Percentiles rank a stretch among this genome's conserved stretches.
phyloP scores from a whole-genome alignment of 2,113 vertebrate genomes.

The Laticauda laticaudata region DNA sequence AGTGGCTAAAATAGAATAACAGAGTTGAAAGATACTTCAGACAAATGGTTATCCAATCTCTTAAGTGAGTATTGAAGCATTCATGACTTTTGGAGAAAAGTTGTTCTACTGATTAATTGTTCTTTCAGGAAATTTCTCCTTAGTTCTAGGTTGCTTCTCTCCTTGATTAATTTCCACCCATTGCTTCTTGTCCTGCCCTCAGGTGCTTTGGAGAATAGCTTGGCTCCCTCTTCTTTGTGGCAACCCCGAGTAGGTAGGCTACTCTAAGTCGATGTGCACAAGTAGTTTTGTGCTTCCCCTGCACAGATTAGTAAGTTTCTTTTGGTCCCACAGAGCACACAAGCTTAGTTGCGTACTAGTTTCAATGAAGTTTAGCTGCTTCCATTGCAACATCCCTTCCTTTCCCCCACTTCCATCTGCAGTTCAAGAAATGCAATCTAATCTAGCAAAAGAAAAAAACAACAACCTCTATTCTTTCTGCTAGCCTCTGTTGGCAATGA shows the following conservation, averaged over 20 bases:
- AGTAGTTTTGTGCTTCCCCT: slow-evolving; percentile 24
- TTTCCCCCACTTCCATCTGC: background rate
- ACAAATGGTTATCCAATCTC: too few species aligned
- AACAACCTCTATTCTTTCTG: background rate
- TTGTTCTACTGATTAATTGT: too few species aligned
- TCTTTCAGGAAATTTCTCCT: too few species aligned
- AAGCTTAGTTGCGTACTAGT: background rate
- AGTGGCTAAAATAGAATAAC: background rate
- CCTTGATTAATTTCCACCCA: too few species aligned
- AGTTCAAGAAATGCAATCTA: background rate
- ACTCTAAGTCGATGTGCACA: slow-evolving; percentile 46
- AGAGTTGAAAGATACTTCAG: too few species aligned
- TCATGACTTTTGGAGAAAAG: too few species aligned
- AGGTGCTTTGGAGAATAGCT: too few species aligned
- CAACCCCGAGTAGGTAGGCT: too few species aligned
- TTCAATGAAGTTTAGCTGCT: background rate
- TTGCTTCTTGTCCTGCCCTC: too few species aligned
- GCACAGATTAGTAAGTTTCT: background rate
- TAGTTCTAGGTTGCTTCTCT: too few species aligned
- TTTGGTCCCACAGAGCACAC: fast-evolving
- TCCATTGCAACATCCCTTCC: background rate
- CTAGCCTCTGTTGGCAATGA: background rate
- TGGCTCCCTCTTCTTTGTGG: too few species aligned
- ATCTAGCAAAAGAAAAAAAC: background rate
- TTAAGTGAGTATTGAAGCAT: too few species aligned